phyloP scores from a whole-genome alignment of 2,888 invertebrate genomes.

The Xestia sexstrigata region DNA sequence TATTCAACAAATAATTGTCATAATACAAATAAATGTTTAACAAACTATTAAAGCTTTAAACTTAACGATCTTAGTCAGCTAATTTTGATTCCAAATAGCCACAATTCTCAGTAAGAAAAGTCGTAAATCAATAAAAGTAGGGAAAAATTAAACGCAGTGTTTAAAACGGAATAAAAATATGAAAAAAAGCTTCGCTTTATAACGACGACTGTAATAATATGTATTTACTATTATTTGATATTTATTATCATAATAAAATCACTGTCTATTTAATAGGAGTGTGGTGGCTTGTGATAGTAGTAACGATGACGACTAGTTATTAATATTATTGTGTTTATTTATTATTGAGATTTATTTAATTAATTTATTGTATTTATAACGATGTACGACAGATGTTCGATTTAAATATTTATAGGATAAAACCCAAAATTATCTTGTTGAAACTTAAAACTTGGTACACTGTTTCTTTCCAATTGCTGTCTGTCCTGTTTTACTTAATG shows the following conservation, averaged over 20 bases:
- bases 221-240: slow-evolving; percentile 69
- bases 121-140: slow-evolving; percentile 74
- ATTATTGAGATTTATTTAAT: slow-evolving; percentile 60
- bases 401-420: slow-evolving; percentile 51
- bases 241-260: slow-evolving; percentile 77
- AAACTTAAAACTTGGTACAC: slow-evolving; percentile 47
- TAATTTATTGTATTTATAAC: slow-evolving; percentile 55
- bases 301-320: slow-evolving; percentile 74
- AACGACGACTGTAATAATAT: slow-evolving; percentile 81
- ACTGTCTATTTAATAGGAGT: slow-evolving; percentile 85
- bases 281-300: slow-evolving; percentile 89
- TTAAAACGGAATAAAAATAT: slow-evolving; percentile 75
- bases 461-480: slow-evolving; percentile 46
- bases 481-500: slow-evolving; percentile 46
- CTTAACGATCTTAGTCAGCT: slow-evolving; percentile 34
- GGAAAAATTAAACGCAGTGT: slow-evolving; percentile 77
- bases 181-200: slow-evolving; percentile 87
- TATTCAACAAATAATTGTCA: slow-evolving; percentile 13
- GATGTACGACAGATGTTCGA: slow-evolving; percentile 55
- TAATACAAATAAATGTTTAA: slow-evolving; percentile 40
- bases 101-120: slow-evolving; percentile 72
- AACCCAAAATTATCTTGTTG: slow-evolving; percentile 57
- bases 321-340: slow-evolving; percentile 64
- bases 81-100: slow-evolving; percentile 56
- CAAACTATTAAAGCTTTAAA: slow-evolving; percentile 24